Evolutionary conservation across 2,888 invertebrate genomes (phyloP).

Genomic region (Eurytoma californica): DNA sequence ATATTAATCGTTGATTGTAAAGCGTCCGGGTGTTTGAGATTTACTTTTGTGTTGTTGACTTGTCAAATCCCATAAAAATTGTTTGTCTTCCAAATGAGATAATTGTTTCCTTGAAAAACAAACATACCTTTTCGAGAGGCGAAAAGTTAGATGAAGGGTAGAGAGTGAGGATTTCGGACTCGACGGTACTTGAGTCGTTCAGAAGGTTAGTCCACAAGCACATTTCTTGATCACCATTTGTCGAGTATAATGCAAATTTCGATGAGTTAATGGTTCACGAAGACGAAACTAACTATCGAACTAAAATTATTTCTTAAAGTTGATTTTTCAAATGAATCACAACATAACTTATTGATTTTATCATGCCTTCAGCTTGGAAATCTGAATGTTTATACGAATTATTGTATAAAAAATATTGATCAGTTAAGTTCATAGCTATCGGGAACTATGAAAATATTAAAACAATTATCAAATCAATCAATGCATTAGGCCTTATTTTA

Average conservation of each 20-base stretch:
- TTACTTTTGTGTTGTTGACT: conserved; percentile 37
- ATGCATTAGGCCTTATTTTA: no score
- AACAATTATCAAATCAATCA: no score
- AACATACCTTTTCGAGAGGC: conserved; percentile 22
- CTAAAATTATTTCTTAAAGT: conserved; percentile 39
- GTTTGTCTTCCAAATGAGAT: conserved; percentile 22
- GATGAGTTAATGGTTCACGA: conserved; percentile 18
- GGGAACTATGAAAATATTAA: no score
- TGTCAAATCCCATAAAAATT: conserved; percentile 41
- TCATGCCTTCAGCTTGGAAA: background rate
- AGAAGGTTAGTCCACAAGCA: conserved; percentile 67
- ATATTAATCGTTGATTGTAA: conserved; percentile 10
- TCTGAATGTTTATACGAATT: background rate
- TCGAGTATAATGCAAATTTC: conserved; percentile 27
- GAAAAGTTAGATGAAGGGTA: conserved; percentile 30
- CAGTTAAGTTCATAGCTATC: no score
- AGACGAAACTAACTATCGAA: conserved; percentile 24
- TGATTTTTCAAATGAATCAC: conserved; percentile 8
- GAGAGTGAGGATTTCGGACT: conserved; percentile 35
- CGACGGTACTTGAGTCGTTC: conserved; percentile 39
- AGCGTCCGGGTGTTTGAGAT: conserved; percentile 41
- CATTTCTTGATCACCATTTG: conserved; percentile 54
- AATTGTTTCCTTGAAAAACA: conserved; percentile 3
- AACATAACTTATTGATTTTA: background rate
- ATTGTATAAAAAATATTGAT: background rate